Evolutionary conservation across 2,888 invertebrate species (phyloP), one percentile per base, ranked within the genome.

Genomic region (Microchrysa polita): DNA sequence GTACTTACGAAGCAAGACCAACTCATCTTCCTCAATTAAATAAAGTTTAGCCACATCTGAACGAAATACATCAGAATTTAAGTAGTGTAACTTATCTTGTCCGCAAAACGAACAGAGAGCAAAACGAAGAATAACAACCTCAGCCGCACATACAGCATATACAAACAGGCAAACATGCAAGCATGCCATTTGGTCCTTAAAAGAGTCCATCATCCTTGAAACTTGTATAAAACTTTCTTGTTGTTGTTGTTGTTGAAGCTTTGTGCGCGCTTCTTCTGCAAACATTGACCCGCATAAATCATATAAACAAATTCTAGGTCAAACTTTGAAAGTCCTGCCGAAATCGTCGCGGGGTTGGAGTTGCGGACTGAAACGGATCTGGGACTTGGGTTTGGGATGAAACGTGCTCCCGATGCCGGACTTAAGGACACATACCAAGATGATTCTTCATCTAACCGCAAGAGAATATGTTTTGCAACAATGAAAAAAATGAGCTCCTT

Each of bases 241-340:
- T 48, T 20, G 65, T 44, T 20, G 60, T 61, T 59, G 48, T n/a
- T n/a, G n/a, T n/a, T n/a, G n/a, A n/a, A n/a, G n/a, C n/a, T n/a
- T n/a, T n/a, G n/a, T n/a, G n/a, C n/a, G n/a, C n/a, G n/a, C n/a
- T n/a, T 2, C 27, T 34, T 34, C 7, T 34, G 7, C 69, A 74
- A 74, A 74, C 60, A 61, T 74, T 60, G 74, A 59, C 74, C 69
- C 60, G 74, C 74, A 74, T 74, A 67, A 74, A 74, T 74, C 74
- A 74, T 74, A 74, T 74, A 55, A 40, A 69, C 69, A 55, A 69
- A 69, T 69, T 69, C 69, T 69, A 16, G 69, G 69, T 69, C 69
- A 69, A 69, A 69, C 69, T 69, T 57, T 69, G 57, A 55, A 40
- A 55, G 27, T 34, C 27, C 27, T n/a, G n/a, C n/a, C 27, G 27